Percentiles rank a stretch among this genome's conserved stretches.
Evolutionary conservation across 2,113 vertebrate genomes (phyloP).

Genomic region (Ochotona curzoniae): DNA sequence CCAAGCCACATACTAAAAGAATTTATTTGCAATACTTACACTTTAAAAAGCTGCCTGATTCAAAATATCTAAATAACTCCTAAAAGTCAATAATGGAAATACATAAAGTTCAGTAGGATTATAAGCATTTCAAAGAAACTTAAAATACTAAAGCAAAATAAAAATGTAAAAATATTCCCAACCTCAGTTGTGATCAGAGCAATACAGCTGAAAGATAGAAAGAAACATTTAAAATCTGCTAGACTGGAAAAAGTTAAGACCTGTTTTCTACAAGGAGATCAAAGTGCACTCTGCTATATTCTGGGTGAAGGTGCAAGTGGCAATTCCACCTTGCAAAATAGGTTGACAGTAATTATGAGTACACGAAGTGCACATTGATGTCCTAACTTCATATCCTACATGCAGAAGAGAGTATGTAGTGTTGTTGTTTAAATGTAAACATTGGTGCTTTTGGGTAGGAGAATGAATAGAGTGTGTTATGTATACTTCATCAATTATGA

Average conservation of each 20-base stretch:
- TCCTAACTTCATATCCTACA: neutral
- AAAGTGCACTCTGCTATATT: neutral
- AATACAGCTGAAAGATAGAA: neutral
- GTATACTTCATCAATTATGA: neutral
- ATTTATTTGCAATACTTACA: conserved; percentile 45
- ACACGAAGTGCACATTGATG: neutral
- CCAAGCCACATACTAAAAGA: neutral
- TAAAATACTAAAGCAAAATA: conserved; percentile 40
- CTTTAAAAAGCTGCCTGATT: conserved; percentile 34
- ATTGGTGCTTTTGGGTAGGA: neutral
- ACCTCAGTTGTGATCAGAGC: neutral
- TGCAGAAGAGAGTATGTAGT: neutral
- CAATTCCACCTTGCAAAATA: neutral
- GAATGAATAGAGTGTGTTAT: neutral
- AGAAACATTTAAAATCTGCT: neutral
- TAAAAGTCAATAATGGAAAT: conserved; percentile 47
- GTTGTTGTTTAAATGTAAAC: neutral
- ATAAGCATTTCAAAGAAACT: conserved; percentile 18
- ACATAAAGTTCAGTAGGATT: conserved; percentile 47
- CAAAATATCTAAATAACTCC: conserved; percentile 38
- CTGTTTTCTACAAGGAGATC: neutral
- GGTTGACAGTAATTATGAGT: neutral
- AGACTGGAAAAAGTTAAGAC: neutral
- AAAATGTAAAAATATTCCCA: neutral
- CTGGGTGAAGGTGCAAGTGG: neutral